Evolutionary conservation across 92 coral and sea anemone species (phyloP).

Genomic region (Palythoa heliodiscus): DNA sequence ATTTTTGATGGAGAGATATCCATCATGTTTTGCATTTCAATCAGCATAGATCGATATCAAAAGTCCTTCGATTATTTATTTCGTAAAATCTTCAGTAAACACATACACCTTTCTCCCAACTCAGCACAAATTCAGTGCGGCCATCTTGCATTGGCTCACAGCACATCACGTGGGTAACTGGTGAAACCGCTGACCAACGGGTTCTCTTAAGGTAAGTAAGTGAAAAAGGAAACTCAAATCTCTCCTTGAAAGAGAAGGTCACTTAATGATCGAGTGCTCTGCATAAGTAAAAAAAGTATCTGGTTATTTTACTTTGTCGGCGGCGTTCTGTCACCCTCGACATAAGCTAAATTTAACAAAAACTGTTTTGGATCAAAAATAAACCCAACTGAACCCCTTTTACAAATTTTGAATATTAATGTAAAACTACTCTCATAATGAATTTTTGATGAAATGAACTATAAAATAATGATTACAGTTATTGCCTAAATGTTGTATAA

Average conservation of each 20-base stretch:
- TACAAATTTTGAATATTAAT: background rate
- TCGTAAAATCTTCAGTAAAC: no score
- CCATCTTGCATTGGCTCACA: no score
- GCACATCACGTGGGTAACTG: no score
- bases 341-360: background rate
- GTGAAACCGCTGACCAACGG: no score
- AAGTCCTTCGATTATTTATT: no score
- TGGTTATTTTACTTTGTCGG: background rate
- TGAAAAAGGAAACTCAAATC: background rate
- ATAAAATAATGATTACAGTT: background rate
- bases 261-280: background rate
- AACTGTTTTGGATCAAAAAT: background rate
- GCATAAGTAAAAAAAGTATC: background rate
- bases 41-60: no score
- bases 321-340: background rate
- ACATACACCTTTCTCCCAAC: no score
- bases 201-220: background rate
- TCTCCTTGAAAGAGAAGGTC: background rate
- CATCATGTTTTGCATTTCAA: no score
- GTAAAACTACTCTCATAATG: background rate
- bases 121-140: no score
- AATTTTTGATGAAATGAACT: background rate
- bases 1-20: no score
- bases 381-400: background rate
- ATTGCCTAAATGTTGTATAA: background rate